Percentiles rank a stretch among this genome's conserved stretches.
Evolutionary conservation across 2,888 invertebrate genomes (phyloP).

Genomic region (Saturnia japonica): DNA sequence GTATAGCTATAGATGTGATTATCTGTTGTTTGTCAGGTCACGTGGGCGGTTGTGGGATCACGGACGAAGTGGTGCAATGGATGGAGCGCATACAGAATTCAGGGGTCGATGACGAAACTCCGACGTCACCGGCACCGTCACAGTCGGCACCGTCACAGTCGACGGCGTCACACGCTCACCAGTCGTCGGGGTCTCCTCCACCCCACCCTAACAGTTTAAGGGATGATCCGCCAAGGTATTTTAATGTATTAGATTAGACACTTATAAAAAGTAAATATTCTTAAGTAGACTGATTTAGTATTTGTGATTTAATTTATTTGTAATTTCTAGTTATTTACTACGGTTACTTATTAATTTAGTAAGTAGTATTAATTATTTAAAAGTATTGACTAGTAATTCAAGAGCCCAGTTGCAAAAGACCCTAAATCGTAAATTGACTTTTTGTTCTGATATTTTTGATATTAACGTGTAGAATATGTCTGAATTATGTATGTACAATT

Average conservation of each 20-base stretch:
- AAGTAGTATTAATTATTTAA: too few species aligned
- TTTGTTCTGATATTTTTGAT: too few species aligned
- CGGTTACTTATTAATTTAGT: too few species aligned
- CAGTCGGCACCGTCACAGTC: conserved; percentile 49
- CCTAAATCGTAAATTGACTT: too few species aligned
- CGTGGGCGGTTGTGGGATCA: conserved; percentile 93
- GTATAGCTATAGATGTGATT: not conserved
- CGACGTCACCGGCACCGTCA: conserved; percentile 52
- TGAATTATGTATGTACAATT: too few species aligned
- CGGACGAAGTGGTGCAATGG: conserved; percentile 93
- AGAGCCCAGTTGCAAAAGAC: too few species aligned
- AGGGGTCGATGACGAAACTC: conserved; percentile 82
- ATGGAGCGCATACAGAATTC: conserved; percentile 95
- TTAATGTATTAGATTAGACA: not conserved
- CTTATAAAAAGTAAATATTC: too few species aligned
- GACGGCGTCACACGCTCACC: conserved; percentile 46
- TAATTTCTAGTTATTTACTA: too few species aligned
- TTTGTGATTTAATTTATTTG: too few species aligned
- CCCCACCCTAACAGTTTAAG: conserved; percentile 73
- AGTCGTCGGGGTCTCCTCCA: conserved; percentile 52
- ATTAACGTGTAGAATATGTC: too few species aligned
- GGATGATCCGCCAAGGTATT: conserved; percentile 69
- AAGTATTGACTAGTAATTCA: too few species aligned
- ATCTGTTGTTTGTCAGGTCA: conserved; percentile 82
- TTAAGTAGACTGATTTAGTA: too few species aligned